These are phyloP conservation scores for Zapus hudsonius DNA, from an alignment of 2,113 vertebrate species.

Conservation along the genomic window DNA sequence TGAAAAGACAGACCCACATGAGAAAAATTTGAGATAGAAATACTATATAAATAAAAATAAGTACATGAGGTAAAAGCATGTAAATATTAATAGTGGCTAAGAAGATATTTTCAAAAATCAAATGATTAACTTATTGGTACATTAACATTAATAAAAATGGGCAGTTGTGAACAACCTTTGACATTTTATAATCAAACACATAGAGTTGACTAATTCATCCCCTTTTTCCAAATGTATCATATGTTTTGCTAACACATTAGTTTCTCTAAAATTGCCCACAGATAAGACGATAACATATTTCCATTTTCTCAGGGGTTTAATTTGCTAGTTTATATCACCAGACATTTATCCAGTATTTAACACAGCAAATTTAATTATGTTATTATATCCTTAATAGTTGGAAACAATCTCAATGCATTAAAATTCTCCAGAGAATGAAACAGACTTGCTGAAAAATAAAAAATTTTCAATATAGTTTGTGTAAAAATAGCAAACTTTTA, in stretches of 20 bases:
- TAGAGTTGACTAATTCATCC: constrained; percentile 16
- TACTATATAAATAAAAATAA: constrained; percentile 71
- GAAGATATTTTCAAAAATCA: constrained; percentile 57
- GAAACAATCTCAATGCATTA: constrained; percentile 53
- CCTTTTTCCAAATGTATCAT: neutral
- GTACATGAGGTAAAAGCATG: constrained; percentile 64
- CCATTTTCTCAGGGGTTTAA: constrained; percentile 35
- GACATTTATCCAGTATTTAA: constrained; percentile 56
- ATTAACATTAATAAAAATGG: constrained; percentile 20
- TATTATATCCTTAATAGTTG: constrained; percentile 33
- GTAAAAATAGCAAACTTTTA: constrained; percentile 47
- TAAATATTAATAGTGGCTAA: constrained; percentile 58
- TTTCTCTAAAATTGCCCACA: constrained; percentile 53
- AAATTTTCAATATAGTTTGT: constrained; percentile 47
- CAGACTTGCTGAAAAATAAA: constrained; percentile 56
- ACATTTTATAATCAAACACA: constrained; percentile 66
- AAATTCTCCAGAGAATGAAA: constrained; percentile 55
- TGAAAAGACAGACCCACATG: constrained; percentile 56
- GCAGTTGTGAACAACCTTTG: neutral
- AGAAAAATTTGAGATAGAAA: constrained; percentile 65
- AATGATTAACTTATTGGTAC: constrained; percentile 15
- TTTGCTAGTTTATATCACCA: constrained; percentile 63
- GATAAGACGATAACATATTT: constrained; percentile 54
- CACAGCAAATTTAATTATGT: constrained; percentile 46
- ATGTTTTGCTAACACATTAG: constrained; percentile 18